Percentiles rank a stretch among this genome's conserved stretches.
phyloP scores from a whole-genome alignment of 2,888 invertebrate genomes.

The Eupithecia vulgata region DNA sequence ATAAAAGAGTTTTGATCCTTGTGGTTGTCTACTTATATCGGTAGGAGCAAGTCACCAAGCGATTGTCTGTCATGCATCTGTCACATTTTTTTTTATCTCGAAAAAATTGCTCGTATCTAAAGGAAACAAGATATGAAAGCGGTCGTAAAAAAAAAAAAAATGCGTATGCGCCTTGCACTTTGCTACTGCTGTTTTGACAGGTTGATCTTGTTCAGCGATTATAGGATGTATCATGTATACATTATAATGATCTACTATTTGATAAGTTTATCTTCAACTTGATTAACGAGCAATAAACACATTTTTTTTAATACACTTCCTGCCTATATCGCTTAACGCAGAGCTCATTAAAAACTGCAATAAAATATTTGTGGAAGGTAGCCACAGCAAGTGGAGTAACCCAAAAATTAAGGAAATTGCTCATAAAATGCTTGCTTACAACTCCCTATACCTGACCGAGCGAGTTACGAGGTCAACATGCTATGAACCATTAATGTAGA shows the following conservation, averaged over 20 bases:
- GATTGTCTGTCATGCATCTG: background rate
- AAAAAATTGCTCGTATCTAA: background rate
- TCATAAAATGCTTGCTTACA: conserved; percentile 19
- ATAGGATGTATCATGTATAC: background rate
- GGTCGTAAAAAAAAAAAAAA: background rate
- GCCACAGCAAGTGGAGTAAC: conserved; percentile 21
- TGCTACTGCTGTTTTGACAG: background rate
- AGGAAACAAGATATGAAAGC: background rate
- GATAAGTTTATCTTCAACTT: background rate
- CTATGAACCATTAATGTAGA: conserved; percentile 38
- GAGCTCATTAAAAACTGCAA: background rate
- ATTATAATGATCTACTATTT: background rate
- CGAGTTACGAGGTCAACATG: conserved; percentile 43
- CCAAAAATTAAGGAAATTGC: conserved; percentile 31
- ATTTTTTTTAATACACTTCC: background rate
- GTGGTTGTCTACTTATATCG: background rate
- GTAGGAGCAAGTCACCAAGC: background rate
- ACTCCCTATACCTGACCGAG: conserved; percentile 18
- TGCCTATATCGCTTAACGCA: background rate
- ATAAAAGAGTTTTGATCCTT: background rate
- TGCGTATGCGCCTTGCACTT: background rate
- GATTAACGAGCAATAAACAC: background rate
- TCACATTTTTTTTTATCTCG: background rate
- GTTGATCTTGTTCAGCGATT: background rate
- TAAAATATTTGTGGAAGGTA: background rate